Percentiles rank a stretch among this genome's conserved stretches.
Conservation (phyloP, 2,888 invertebrate species). For the Leptinotarsa tumamoca region DNA sequence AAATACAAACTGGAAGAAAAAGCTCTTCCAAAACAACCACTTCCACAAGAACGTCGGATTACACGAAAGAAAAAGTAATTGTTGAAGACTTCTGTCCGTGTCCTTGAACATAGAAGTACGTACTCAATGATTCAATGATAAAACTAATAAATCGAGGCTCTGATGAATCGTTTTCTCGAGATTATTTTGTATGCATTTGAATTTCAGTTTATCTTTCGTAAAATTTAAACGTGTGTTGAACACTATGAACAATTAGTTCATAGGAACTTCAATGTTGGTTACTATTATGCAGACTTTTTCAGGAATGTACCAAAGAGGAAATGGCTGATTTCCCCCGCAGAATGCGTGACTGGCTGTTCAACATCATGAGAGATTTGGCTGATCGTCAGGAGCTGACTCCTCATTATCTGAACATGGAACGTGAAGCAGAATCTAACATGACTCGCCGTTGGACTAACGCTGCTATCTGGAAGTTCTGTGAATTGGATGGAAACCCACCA, state of each 20-base stretch:
- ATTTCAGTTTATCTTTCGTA: too few species aligned
- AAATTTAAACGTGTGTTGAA: not conserved
- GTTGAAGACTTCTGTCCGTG: too few species aligned
- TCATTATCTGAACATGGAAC: constrained; percentile 87
- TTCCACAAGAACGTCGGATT: too few species aligned
- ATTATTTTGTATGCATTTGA: too few species aligned
- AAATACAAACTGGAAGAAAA: too few species aligned
- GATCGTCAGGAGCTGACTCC: constrained; percentile 86
- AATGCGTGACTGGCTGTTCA: constrained; percentile 98
- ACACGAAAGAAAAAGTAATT: too few species aligned
- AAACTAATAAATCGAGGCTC: too few species aligned
- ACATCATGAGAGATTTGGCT: constrained; percentile 95
- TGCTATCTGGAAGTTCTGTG: constrained; percentile 98
- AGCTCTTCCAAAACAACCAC: too few species aligned
- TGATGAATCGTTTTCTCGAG: too few species aligned
- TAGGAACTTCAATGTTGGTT: not conserved
- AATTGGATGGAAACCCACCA: constrained; percentile 91
- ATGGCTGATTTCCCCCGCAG: constrained; percentile 95
- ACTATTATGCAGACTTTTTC: constrained; percentile 32
- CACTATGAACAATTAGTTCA: too few species aligned
- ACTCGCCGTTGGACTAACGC: constrained; percentile 91
- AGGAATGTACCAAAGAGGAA: constrained; percentile 86
- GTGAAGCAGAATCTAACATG: constrained; percentile 88
- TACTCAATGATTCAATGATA: too few species aligned
- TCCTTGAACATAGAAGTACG: too few species aligned